Evolutionary conservation across 2,113 vertebrate species (phyloP), one percentile per base, ranked within the genome.

Genomic region (Xenopus borealis): DNA sequence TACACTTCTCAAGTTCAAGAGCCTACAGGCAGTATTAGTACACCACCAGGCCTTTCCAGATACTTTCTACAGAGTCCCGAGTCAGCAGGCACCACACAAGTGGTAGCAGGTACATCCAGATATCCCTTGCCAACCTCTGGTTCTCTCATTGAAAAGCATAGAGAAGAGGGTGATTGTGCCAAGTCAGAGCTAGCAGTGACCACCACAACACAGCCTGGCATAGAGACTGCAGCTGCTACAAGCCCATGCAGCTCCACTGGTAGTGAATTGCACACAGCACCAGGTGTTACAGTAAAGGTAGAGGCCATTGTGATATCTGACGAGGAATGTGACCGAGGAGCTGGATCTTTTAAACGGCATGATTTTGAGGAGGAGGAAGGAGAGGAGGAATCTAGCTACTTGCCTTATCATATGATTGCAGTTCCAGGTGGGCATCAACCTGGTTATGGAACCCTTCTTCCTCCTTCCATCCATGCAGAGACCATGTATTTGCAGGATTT

Each of bases 281-380:
- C 80, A 0, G 74, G 66, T 63, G 12, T 74, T 3, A 33, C 92
- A 12, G 88, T 97, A 10, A 96, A 97, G 79, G 92, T 94, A 66
- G 95, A 97, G 79, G 94, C 95, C 44, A 98, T 98, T 6, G 91
- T 98, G 18, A 97, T 97, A 80, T 97, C 96, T 0, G 96, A 98
- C 1, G 96, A 96, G 71, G 96, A 98, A 74, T 71, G 91, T 0
- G 94, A 92, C 9, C 44, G 74, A n/a, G 74, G 59, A 45, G 66
- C 23, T 19, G 66, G 58, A 19, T 18, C 17, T 11, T 76, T 76
- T 69, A 76, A 76, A 45, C 59, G 74, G 16, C 74, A 68, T 30
- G 74, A 30, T 0, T 76, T 62, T 69, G 74, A 72, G 16, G 71
- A 76, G 50, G 23, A 27, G 23, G 20, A 61, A 76, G 11, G 80